Evolutionary conservation across 2,797 vertebrate species (phyloP), one percentile per base, ranked within the genome.

Genomic region (Enteromius paludinosus): DNA sequence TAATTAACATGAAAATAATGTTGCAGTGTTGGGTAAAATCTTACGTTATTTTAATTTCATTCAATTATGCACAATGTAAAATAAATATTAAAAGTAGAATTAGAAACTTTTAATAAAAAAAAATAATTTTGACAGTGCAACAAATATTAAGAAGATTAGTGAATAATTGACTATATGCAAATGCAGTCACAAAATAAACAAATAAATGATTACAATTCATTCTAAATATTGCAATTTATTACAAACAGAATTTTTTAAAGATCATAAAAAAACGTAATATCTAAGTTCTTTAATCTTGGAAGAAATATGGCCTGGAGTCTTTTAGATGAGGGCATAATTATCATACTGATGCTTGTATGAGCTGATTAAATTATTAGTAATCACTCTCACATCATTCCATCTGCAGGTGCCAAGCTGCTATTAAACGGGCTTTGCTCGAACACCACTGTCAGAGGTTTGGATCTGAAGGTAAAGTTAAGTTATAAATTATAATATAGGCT

Each of bases 391-490:
- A 10, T n/a, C 20, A 3, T 76, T 64, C 86, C 69, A 79, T 64
- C 86, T 52, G 30, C 90, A 98, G 98, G 96, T 84, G 90, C 91
- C 62, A 93, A 92, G 43, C 90, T 94, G 47, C 89, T 99, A 54
- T 89, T 99, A 69, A 92, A 90, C 38, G 97, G 97, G 30, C 93
- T 99, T 82, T 95, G 95, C 79, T 86, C 90, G 70, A 98, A 97
- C 89, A 95, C 93, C 4, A 92, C 93, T 0, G 88, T 98, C 15
- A 96, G 93, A 89, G 88, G 89, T 64, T 91, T 99, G 87, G 95
- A 98, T 90, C 87, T 99, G 41, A 99, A 98, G 96, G 98, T 99
- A 92, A 89, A 54, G 33, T 75, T 6, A n/a, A 17, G 8, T 5
- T 4, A 56, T 35, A 25, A 1, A 3, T 68, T 43, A 66, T 64